A percentile compares a stretch with the other conserved stretches of the same genome.
Conservation (phyloP, 2,888 invertebrate genomes). For the Cheiracanthium punctorium region DNA sequence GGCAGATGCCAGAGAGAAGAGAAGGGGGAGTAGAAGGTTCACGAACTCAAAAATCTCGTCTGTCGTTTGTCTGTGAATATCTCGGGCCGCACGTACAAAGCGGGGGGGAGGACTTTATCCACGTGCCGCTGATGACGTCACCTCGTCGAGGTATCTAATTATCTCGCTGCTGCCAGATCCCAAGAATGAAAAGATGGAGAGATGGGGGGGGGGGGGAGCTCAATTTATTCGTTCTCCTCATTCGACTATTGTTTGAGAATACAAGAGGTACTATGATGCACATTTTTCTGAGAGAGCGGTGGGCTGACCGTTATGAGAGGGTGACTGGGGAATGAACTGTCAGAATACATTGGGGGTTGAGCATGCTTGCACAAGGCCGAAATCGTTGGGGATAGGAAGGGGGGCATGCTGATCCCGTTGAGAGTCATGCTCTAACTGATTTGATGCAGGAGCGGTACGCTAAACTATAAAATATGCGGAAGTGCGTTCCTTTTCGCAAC, state of each 20-base stretch:
- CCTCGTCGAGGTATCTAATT: slow-evolving; percentile 10
- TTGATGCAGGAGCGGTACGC: no score
- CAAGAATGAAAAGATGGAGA: not conserved
- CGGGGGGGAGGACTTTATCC: not conserved
- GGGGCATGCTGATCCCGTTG: no score
- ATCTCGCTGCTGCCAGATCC: slow-evolving; percentile 6
- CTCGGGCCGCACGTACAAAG: not conserved
- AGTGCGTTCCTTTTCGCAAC: not conserved
- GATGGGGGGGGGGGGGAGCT: not conserved
- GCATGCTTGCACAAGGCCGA: not conserved
- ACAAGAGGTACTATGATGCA: slow-evolving; percentile 1
- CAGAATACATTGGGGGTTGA: not conserved
- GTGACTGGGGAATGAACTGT: not conserved
- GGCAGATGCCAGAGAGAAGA: not conserved
- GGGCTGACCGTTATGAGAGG: slow-evolving; percentile 10
- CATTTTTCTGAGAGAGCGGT: not conserved
- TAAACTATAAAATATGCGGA: not conserved
- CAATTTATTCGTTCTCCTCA: slow-evolving; percentile 1
- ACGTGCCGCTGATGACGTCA: slow-evolving; percentile 8
- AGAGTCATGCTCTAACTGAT: no score
- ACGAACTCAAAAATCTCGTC: not conserved
- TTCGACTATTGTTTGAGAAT: not conserved
- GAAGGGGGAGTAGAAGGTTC: not conserved
- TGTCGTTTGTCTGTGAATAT: not conserved
- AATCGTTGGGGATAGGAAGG: not conserved